Base-by-base conservation (phyloP, 2,888 invertebrate genomes). In the Julus scandinavius region DNA sequence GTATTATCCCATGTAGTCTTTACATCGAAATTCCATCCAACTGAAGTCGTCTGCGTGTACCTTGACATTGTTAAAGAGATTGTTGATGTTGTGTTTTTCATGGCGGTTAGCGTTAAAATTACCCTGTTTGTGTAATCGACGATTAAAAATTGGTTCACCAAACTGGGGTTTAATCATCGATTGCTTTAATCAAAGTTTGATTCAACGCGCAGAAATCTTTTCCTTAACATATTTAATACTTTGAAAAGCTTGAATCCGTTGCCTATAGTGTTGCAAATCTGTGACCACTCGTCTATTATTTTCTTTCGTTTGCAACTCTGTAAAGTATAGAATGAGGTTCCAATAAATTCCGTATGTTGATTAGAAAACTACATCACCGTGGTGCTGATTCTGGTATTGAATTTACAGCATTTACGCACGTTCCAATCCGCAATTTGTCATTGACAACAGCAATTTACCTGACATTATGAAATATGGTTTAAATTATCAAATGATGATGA, bases 301-400 rank as follows among this genome's bases (percentile, higher is more conserved):
- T 80, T 80, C 80, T 38, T 80, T 80, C 80, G 38, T 80, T 80
- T 80, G 80, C 80, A 80, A 80, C 80, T 80, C 38, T 80, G 80
- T 80, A 80, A 80, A 80, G 80, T 80, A 80, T 80, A 80, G 13
- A 29, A 29, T 38, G 80, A 38, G 80, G 80, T 80, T 80, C 38
- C 80, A 80, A 80, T 80, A 80, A 80, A 80, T 38, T 80, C 80
- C 29, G 4, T 80, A 80, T 80, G 80, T 80, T 80, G 80, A 80
- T 80, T 80, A 80, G 80, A 80, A 80, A 80, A 80, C 80, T 38
- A 11, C 80, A 80, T 38, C 13, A 15, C 80, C 11, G 29, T 13
- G 3, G 20, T 45, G 45, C 7, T 45, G 45, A 29, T 29, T 29
- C 29, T 29, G 29, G 29, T 29, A 29, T 29, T 29, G 29, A 29